A percentile compares a stretch with the other conserved stretches of the same genome.
These are phyloP conservation scores for Druon quercuslanigerum DNA, from an alignment of 1,140 invertebrate species.

Conservation along the genomic window DNA sequence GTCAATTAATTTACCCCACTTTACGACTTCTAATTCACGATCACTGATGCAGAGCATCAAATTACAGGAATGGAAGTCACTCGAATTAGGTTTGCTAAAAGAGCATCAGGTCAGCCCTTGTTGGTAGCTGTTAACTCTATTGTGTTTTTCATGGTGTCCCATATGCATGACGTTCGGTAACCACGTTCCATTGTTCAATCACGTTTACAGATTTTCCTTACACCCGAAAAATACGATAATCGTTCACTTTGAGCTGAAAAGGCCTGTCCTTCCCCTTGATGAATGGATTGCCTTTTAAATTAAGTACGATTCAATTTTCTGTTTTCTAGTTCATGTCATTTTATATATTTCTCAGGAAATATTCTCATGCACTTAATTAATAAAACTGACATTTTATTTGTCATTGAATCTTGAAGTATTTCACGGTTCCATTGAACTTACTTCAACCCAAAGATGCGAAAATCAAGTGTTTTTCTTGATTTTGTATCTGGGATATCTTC, in stretches of 20 bases:
- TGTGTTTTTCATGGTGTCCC: not conserved
- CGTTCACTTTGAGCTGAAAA: not conserved
- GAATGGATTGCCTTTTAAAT: too few relatives aligned
- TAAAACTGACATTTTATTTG: too few relatives aligned
- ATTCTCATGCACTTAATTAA: too few relatives aligned
- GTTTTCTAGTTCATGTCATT: too few relatives aligned
- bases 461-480: too few relatives aligned
- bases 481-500: too few relatives aligned
- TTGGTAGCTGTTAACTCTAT: constrained; percentile 27
- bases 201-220: not conserved
- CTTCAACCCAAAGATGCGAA: too few relatives aligned
- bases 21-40: not conserved
- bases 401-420: too few relatives aligned
- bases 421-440: too few relatives aligned
- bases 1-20: constrained; percentile 13
- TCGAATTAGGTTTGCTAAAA: constrained; percentile 35
- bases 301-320: too few relatives aligned
- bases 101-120: constrained; percentile 30
- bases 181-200: not conserved
- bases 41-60: constrained; percentile 38
- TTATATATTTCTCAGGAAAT: too few relatives aligned
- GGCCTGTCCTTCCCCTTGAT: too few relatives aligned
- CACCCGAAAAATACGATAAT: not conserved
- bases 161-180: constrained; percentile 15
- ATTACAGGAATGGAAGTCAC: constrained; percentile 41